Conservation (phyloP, 1,140 invertebrate species). For the Pseudomyrmex dendroicus region DNA sequence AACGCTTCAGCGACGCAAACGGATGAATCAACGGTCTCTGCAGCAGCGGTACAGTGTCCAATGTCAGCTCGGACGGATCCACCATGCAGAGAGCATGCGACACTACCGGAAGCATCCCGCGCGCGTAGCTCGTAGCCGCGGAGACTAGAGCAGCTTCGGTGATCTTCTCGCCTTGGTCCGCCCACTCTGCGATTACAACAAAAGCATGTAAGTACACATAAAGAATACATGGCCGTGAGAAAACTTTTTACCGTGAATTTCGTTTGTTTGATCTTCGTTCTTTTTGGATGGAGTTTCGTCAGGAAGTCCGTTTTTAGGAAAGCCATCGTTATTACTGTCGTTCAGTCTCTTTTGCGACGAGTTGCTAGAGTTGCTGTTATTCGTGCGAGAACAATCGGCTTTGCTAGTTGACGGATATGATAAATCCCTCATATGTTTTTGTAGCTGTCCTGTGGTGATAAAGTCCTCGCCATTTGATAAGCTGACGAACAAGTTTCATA, state of each 20-base stretch:
- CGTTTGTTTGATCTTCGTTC: constrained; percentile 69
- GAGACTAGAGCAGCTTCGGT: constrained; percentile 92
- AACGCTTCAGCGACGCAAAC: constrained; percentile 88
- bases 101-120: constrained; percentile 91
- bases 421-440: constrained; percentile 88
- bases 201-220: not conserved
- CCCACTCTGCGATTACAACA: constrained; percentile 73
- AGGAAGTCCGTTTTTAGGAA: constrained; percentile 75
- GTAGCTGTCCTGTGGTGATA: constrained; percentile 92
- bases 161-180: constrained; percentile 89
- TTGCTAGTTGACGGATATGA: constrained; percentile 76
- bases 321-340: constrained; percentile 71
- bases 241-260: constrained; percentile 72
- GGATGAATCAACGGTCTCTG: constrained; percentile 90
- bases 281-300: constrained; percentile 68
- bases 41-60: constrained; percentile 89
- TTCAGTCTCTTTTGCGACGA: constrained; percentile 74
- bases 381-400: constrained; percentile 59
- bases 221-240: not conserved
- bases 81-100: constrained; percentile 90
- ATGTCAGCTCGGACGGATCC: constrained; percentile 87
- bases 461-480: constrained; percentile 94
- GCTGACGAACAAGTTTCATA: constrained; percentile 79
- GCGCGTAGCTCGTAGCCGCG: constrained; percentile 92
- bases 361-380: constrained; percentile 41